Evolutionary conservation across 2,888 invertebrate genomes (phyloP).

Genomic region (Chironomus riparius): DNA sequence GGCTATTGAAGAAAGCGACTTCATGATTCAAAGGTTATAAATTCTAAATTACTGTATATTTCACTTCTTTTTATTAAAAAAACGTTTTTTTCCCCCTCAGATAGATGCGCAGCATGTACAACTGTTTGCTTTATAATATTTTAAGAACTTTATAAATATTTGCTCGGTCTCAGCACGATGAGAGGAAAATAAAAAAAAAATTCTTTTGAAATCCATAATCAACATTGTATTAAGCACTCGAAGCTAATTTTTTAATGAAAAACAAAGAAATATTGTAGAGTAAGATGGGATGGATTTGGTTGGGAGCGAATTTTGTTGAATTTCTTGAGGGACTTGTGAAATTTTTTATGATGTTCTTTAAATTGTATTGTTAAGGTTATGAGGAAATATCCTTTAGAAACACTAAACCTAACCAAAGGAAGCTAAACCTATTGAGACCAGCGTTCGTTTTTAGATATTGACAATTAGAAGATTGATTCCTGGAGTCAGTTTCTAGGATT

Average conservation of each 20-base stretch:
- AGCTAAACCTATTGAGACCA: too few relatives aligned
- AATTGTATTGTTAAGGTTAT: too few relatives aligned
- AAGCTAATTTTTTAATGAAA: constrained; percentile 18
- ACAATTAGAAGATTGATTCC: too few relatives aligned
- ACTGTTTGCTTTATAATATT: constrained; percentile 24
- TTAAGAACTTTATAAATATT: constrained; percentile 23
- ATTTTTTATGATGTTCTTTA: too few relatives aligned
- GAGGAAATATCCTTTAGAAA: too few relatives aligned
- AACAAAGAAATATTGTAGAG: not conserved
- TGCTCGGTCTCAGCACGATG: not conserved
- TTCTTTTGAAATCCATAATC: not conserved
- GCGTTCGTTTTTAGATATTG: too few relatives aligned
- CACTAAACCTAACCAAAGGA: too few relatives aligned
- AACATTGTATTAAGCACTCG: not conserved
- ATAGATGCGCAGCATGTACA: too few relatives aligned
- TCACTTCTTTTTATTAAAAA: not conserved
- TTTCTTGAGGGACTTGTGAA: too few relatives aligned
- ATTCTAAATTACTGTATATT: too few relatives aligned
- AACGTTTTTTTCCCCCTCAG: not conserved
- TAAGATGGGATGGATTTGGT: not conserved
- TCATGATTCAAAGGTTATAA: too few relatives aligned
- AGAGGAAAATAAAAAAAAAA: not conserved
- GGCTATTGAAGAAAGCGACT: not conserved
- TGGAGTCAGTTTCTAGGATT: too few relatives aligned
- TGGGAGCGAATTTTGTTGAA: not conserved